These are phyloP conservation scores for Dendropsophus ebraccatus DNA, from an alignment of 2,113 vertebrate genomes.

Conservation along the genomic window DNA sequence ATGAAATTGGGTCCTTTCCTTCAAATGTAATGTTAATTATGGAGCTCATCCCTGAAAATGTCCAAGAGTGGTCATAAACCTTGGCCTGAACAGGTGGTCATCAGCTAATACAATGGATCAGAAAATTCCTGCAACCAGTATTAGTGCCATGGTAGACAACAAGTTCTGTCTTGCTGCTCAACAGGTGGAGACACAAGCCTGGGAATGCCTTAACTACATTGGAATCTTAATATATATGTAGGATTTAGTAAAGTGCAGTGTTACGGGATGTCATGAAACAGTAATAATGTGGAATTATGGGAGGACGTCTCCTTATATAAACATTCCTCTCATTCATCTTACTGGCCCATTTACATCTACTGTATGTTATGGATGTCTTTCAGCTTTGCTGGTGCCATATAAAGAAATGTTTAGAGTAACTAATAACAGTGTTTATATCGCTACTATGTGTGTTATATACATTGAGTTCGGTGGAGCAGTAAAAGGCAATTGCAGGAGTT, in stretches of 20 bases:
- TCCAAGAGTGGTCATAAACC: background rate
- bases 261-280: constrained; percentile 24
- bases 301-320: constrained; percentile 32
- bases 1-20: background rate
- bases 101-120: background rate
- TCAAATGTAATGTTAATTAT: constrained; percentile 9
- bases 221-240: constrained; percentile 22
- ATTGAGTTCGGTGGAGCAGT: background rate
- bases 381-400: background rate
- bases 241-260: constrained; percentile 38
- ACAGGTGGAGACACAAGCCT: constrained; percentile 25
- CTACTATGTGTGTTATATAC: background rate
- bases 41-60: background rate
- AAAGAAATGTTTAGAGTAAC: constrained; percentile 48
- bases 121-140: constrained; percentile 11
- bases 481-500: background rate
- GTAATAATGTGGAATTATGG: constrained; percentile 29
- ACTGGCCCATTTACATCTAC: background rate
- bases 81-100: constrained; percentile 16
- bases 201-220: constrained; percentile 2
- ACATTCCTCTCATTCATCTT: background rate
- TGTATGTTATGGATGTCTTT: constrained; percentile 15
- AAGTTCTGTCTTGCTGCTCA: constrained; percentile 32
- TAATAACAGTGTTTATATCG: constrained; percentile 30
- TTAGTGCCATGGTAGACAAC: background rate